Base-by-base conservation (phyloP, 2,113 vertebrate species). In the Notothenia rossii region DNA sequence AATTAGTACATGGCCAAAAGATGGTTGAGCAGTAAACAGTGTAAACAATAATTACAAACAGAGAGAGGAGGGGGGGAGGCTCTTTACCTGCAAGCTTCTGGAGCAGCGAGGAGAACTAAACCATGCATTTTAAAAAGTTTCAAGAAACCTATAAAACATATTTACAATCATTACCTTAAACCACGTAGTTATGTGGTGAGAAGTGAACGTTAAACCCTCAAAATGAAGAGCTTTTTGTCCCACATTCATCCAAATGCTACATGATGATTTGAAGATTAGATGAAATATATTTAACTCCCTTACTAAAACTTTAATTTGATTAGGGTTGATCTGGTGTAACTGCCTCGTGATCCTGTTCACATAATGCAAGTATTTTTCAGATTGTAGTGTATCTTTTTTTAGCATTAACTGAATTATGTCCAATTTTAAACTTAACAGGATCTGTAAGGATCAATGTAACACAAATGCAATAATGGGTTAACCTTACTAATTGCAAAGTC, bases 41-140 rank as follows among this genome's bases (percentile, higher is more conserved):
- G 86, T 87, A 87, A 93, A 90, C 85, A 92, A 74, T 88, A 82
- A 91, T 90, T 92, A 92, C 51, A 81, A 78, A 84, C 61, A 29
- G 11, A 18, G 51, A 62, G 15, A 25, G 46, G 33, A 5, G 13
- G 29, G 15, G 2, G 58, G 14, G 73, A 11, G 29, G 29, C 59
- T 25, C 53, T 72, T 55, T 55, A 85, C 79, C 82, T 87, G 77
- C 53, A 40, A 40, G 77, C 64, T 56, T 43, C 13, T 25, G 61
- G n/a, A 40, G 76, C 33, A 61, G 12, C 12, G 29, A 43, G 25
- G 29, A 43, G 29, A 71, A 54, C 63, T 36, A 50, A 76, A 84
- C 51, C 53, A 48, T 1, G 5, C 20, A 20, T 74, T 54, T 40
- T 0, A 40, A 40, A 40, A 40, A 40, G 36, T 40, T 50, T 50